phyloP scores from a whole-genome alignment of 2,113 vertebrate species.

The Phrynosoma platyrhinos region DNA sequence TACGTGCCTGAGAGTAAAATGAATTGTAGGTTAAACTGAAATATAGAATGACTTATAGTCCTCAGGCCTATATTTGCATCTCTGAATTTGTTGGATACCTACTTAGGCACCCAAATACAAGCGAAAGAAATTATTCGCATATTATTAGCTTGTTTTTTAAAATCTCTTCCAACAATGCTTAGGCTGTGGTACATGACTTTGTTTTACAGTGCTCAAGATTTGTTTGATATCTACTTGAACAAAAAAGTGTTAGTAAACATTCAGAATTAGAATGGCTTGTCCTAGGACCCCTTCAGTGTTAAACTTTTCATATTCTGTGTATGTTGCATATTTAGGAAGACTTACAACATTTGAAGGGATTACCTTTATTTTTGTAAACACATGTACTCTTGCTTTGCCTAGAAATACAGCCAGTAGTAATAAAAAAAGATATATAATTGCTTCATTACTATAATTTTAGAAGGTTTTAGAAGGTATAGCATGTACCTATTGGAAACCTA shows the following conservation, averaged over 20 bases:
- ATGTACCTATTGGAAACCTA: not conserved
- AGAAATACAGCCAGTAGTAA: not conserved
- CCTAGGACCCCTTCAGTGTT: not conserved
- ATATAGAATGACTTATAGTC: not conserved
- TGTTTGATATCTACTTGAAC: constrained; percentile 19
- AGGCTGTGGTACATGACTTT: constrained; percentile 9
- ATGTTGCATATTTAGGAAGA: no score
- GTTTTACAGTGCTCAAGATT: not conserved
- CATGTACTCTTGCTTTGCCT: not conserved
- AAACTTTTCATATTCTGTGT: not conserved
- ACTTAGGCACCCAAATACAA: not conserved
- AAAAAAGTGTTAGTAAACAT: not conserved
- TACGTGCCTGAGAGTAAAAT: not conserved
- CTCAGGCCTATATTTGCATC: not conserved
- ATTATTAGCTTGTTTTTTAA: not conserved
- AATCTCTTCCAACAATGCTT: constrained; percentile 4
- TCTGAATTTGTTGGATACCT: constrained; percentile 1
- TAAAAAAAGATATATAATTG: not conserved
- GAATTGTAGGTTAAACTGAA: constrained; percentile 22
- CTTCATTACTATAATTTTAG: not conserved
- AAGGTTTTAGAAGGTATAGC: not conserved
- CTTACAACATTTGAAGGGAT: no score
- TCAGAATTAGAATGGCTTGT: not conserved
- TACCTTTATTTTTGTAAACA: not conserved
- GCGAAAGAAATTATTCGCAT: not conserved